Evolutionary conservation across 2,113 vertebrate species (phyloP).

Genomic region (Neogobius melanostomus): DNA sequence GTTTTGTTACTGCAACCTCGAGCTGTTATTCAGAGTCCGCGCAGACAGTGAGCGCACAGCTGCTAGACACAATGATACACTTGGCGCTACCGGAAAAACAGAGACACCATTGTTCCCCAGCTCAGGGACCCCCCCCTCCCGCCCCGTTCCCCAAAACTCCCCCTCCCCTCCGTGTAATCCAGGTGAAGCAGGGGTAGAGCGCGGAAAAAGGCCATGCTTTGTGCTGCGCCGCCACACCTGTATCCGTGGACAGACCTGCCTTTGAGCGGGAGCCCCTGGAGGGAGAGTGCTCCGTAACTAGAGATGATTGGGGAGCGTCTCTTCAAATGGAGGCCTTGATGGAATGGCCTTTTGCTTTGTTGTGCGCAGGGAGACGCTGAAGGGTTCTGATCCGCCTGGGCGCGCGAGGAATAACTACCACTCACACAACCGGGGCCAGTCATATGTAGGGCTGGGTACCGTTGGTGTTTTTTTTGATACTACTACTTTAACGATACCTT

Average conservation of each 20-base stretch:
- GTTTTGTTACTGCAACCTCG: conserved; percentile 16
- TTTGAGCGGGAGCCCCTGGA: conserved; percentile 56
- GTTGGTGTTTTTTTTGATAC: no score
- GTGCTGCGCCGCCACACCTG: conserved; percentile 61
- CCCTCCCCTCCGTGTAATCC: conserved; percentile 35
- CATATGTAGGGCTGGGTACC: background rate
- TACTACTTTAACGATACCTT: no score
- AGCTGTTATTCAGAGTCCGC: conserved; percentile 16
- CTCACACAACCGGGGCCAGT: background rate
- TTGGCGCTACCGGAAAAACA: conserved; percentile 47
- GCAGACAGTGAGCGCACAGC: conserved; percentile 33
- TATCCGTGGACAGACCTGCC: conserved; percentile 54
- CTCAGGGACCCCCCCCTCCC: conserved; percentile 19
- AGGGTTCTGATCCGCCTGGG: conserved; percentile 15
- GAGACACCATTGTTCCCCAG: conserved; percentile 58
- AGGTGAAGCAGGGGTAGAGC: conserved; percentile 54
- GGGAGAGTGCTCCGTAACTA: conserved; percentile 54
- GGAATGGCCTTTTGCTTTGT: conserved; percentile 33
- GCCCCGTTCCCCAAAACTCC: conserved; percentile 20
- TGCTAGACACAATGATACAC: conserved; percentile 45
- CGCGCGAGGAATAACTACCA: background rate
- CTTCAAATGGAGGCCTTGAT: conserved; percentile 44
- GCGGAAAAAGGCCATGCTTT: conserved; percentile 58
- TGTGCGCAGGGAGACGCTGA: conserved; percentile 14
- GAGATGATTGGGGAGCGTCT: conserved; percentile 60